phyloP scores from a whole-genome alignment of 2,113 vertebrate genomes.

The Nasalis larvatus region DNA sequence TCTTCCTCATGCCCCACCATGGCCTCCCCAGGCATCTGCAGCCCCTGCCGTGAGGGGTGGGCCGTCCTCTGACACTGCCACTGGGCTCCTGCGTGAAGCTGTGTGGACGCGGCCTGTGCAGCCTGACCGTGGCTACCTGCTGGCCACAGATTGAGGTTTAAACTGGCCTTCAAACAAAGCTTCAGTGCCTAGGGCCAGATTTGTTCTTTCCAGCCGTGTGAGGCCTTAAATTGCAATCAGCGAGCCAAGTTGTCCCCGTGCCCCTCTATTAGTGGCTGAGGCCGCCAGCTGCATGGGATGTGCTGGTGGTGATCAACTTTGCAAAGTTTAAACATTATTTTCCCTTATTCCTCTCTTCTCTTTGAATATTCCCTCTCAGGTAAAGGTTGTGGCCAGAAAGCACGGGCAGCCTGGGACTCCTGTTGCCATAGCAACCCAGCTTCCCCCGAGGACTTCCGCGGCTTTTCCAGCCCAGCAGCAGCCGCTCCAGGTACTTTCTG shows the following conservation, averaged over 20 bases:
- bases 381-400: conserved; percentile 95
- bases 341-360: conserved; percentile 80
- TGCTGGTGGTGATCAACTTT: conserved; percentile 56
- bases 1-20: conserved; percentile 50
- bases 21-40: not conserved
- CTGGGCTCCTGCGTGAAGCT: too few species aligned
- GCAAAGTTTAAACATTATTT: conserved; percentile 76
- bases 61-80: too few species aligned
- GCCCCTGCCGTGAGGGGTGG: conserved; percentile 78
- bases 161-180: not conserved
- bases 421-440: conserved; percentile 95
- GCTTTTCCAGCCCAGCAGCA: conserved; percentile 90
- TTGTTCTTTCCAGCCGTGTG: not conserved
- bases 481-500: conserved; percentile 89
- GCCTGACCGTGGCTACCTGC: not conserved
- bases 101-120: too few species aligned
- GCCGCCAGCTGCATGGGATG: conserved; percentile 44
- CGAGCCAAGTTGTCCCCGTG: too few species aligned
- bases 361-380: conserved; percentile 86
- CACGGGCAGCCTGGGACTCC: conserved; percentile 94
- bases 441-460: conserved; percentile 93
- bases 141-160: not conserved
- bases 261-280: too few species aligned
- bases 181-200: not conserved
- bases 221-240: too few species aligned